A percentile compares a stretch with the other conserved stretches of the same genome.
Conservation (phyloP, 2,113 vertebrate species). For the Phaetusa simplex region DNA sequence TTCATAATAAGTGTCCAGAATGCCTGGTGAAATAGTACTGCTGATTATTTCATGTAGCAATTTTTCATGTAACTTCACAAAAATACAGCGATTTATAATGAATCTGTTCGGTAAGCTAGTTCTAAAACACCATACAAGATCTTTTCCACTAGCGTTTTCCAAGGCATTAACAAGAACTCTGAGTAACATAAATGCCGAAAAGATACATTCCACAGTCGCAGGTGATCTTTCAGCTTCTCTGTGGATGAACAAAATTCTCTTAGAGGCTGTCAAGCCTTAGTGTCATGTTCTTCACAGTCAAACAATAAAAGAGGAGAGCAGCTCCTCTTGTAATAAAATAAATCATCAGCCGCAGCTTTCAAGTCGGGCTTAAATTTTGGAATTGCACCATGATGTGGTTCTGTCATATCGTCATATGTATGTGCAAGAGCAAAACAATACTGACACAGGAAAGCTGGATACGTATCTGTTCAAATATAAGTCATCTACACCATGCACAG, state of each 20-base stretch:
- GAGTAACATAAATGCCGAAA: background rate
- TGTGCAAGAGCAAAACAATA: background rate
- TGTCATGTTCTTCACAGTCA: background rate
- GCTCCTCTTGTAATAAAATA: background rate
- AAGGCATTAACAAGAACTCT: background rate
- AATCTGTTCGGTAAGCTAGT: background rate
- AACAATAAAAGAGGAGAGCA: background rate
- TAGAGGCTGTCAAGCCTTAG: background rate
- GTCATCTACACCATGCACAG: too few relatives aligned
- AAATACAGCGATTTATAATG: background rate
- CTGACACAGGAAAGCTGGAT: background rate
- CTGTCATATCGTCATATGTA: fast-evolving
- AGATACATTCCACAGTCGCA: background rate
- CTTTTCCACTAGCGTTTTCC: background rate
- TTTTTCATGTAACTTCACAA: background rate
- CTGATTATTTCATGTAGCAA: background rate
- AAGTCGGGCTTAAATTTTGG: background rate
- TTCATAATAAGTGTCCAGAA: background rate
- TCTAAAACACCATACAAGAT: background rate
- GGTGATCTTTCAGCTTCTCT: background rate
- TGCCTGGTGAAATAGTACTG: background rate
- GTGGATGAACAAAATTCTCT: background rate
- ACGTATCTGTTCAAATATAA: background rate
- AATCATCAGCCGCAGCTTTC: background rate
- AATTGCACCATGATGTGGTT: background rate